Conservation (phyloP, 2,113 vertebrate species). For the Narcine bancroftii region DNA sequence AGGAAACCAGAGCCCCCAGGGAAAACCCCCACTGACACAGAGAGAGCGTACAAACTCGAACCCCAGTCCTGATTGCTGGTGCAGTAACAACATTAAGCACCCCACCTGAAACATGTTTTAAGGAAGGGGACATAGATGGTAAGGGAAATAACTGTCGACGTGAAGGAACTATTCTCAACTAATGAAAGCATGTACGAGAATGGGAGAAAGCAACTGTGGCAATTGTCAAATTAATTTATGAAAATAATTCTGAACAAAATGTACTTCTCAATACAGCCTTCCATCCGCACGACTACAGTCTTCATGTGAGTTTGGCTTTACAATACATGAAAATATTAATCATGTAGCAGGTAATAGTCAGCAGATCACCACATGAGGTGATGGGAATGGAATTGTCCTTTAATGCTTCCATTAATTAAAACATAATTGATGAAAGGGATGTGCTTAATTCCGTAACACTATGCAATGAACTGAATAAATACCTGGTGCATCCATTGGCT, state of each 20-base stretch:
- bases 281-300: neutral
- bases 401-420: constrained; percentile 32
- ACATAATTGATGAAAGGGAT: constrained; percentile 15
- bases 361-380: neutral
- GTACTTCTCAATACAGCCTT: neutral
- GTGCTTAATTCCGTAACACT: constrained; percentile 17
- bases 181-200: neutral
- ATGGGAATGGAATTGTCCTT: neutral
- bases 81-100: too few species aligned
- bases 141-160: neutral
- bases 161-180: neutral
- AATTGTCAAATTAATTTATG: neutral
- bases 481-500: neutral
- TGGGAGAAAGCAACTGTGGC: neutral
- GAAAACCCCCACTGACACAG: too few species aligned
- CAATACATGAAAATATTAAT: neutral
- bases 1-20: too few species aligned
- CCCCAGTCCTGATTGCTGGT: too few species aligned
- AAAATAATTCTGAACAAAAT: neutral
- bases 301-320: neutral
- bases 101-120: too few species aligned
- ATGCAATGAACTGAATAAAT: constrained; percentile 23
- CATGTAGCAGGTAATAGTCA: neutral
- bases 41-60: too few species aligned
- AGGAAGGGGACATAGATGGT: neutral